A percentile compares a stretch with the other conserved stretches of the same genome.
These are phyloP conservation scores for Xylocampa areola DNA, from an alignment of 2,888 invertebrate genomes.

Conservation along the genomic window DNA sequence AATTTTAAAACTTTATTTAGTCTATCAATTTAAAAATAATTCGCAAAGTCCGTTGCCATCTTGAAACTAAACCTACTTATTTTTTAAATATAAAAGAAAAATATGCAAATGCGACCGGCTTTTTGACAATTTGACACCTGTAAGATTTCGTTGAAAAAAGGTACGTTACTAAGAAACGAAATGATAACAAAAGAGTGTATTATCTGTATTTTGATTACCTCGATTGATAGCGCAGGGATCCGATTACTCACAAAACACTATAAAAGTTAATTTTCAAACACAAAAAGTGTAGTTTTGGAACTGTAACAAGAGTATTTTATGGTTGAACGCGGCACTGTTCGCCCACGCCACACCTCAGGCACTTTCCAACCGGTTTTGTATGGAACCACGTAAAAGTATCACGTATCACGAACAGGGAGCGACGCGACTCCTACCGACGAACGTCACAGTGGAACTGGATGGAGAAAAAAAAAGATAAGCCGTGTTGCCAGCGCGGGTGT, in stretches of 20 bases:
- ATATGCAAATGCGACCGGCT: constrained; percentile 29
- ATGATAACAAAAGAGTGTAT: constrained; percentile 59
- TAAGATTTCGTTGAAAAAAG: constrained; percentile 27
- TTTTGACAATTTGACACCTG: constrained; percentile 40
- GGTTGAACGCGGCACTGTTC: constrained; percentile 80
- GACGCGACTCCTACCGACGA: constrained; percentile 64
- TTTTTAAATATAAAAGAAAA: constrained; percentile 2
- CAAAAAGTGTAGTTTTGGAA: constrained; percentile 69
- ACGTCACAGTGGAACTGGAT: constrained; percentile 72
- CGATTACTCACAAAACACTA: constrained; percentile 67
- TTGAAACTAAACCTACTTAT: constrained; percentile 4
- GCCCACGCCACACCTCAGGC: constrained; percentile 85
- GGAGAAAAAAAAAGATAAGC: constrained; percentile 67
- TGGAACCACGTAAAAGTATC: constrained; percentile 83
- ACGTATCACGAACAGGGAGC: constrained; percentile 60
- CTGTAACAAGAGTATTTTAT: constrained; percentile 67
- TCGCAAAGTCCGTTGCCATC: constrained; percentile 9
- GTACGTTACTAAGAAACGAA: constrained; percentile 47
- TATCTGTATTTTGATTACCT: constrained; percentile 63
- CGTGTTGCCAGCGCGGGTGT: constrained; percentile 68
- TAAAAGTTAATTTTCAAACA: constrained; percentile 65
- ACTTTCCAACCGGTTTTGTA: constrained; percentile 86
- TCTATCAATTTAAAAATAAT: not conserved
- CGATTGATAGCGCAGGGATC: constrained; percentile 59
- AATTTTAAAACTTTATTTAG: not conserved